Percentiles rank a stretch among this genome's conserved stretches.
Conservation (phyloP, 1,140 invertebrate species). For the Sesamia nonagrioides region DNA sequence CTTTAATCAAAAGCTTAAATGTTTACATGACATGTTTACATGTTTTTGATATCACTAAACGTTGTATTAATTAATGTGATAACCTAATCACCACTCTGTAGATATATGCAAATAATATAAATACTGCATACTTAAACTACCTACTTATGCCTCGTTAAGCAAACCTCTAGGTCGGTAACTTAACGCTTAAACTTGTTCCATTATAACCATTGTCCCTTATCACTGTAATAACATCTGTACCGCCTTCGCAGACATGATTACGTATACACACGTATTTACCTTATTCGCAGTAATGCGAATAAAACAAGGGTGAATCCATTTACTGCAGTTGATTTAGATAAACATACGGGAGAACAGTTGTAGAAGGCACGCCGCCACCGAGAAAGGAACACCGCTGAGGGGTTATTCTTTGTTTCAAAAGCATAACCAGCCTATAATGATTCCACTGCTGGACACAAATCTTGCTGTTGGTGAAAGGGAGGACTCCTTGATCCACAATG, state of each 20-base stretch:
- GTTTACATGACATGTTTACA: too few relatives aligned
- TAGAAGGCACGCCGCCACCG: background rate
- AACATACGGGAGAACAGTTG: background rate
- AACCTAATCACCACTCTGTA: too few relatives aligned
- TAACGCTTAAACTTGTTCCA: background rate
- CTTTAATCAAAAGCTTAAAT: too few relatives aligned
- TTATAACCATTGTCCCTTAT: background rate
- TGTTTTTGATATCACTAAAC: too few relatives aligned
- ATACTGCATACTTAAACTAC: too few relatives aligned
- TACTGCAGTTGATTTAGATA: background rate
- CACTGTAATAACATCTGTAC: background rate
- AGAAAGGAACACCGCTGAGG: too few relatives aligned
- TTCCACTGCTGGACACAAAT: too few relatives aligned
- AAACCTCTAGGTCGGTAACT: background rate
- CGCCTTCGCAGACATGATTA: background rate
- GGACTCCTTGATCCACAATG: too few relatives aligned
- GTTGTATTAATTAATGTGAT: too few relatives aligned
- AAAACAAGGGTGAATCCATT: conserved; percentile 2
- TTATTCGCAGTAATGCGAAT: background rate
- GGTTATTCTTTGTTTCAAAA: too few relatives aligned
- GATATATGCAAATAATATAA: background rate
- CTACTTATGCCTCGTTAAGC: background rate
- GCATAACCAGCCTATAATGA: too few relatives aligned
- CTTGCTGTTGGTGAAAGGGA: too few relatives aligned
- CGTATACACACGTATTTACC: background rate